Conservation (phyloP, 1,140 invertebrate genomes). For the honey bee (Apis mellifera) region Amel_HAv3.1 CM009941.2:3564001-3564500, state of each 20-base stretch:
- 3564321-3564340: conserved; percentile 12
- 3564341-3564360: conserved; percentile 4
- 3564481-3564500: not conserved
- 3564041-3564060: too few relatives aligned
- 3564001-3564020: too few relatives aligned
- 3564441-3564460: conserved; percentile 1
- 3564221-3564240: not conserved
- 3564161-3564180: too few relatives aligned
- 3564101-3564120: too few relatives aligned
- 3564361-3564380: not conserved
- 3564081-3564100: too few relatives aligned
- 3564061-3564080: too few relatives aligned
- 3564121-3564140: too few relatives aligned
- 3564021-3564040: too few relatives aligned
- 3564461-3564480: conserved; percentile 3
- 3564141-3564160: too few relatives aligned
- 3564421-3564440: not conserved
- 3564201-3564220: not conserved
- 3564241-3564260: not conserved
- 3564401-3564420: not conserved
- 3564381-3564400: not conserved
- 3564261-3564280: too few relatives aligned
- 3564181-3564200: too few relatives aligned
- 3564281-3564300: not conserved
- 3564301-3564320: not conserved